These are phyloP conservation scores for Scarus forsteni DNA, from an alignment of 2,797 vertebrate species.

Conservation along the genomic window DNA sequence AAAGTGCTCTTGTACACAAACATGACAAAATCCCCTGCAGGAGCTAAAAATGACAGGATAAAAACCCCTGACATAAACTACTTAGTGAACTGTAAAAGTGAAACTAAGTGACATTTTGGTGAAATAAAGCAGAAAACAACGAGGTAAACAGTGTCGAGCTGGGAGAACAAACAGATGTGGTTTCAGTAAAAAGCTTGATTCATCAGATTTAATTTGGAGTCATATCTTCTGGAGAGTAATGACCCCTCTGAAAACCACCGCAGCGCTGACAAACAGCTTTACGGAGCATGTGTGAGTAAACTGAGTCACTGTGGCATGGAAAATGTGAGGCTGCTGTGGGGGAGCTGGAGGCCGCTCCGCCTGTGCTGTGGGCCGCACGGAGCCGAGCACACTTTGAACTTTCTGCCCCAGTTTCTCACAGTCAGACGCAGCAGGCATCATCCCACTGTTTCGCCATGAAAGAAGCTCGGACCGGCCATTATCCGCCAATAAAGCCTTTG, in stretches of 20 bases:
- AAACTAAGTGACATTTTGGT: slow-evolving; percentile 38
- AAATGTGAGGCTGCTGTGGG: slow-evolving; percentile 44
- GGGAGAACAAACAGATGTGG: slow-evolving; percentile 31
- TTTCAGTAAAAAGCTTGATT: slow-evolving; percentile 19
- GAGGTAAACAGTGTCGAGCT: neutral
- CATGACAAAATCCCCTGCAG: slow-evolving; percentile 33
- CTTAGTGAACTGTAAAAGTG: slow-evolving; percentile 36
- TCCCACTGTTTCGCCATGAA: slow-evolving; percentile 56
- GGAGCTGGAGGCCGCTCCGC: slow-evolving; percentile 17
- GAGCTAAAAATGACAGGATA: slow-evolving; percentile 25
- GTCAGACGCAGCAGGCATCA: slow-evolving; percentile 55
- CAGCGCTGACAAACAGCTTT: slow-evolving; percentile 41
- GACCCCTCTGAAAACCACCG: slow-evolving; percentile 22
- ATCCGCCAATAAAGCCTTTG: slow-evolving; percentile 69
- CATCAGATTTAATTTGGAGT: slow-evolving; percentile 35
- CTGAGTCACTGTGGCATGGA: slow-evolving; percentile 29
- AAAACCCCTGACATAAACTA: slow-evolving; percentile 41
- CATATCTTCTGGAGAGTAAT: slow-evolving; percentile 24
- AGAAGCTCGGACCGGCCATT: slow-evolving; percentile 58
- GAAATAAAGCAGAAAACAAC: slow-evolving; percentile 40
- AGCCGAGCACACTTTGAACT: slow-evolving; percentile 64
- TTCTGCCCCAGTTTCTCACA: slow-evolving; percentile 65
- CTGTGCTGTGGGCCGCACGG: slow-evolving; percentile 34
- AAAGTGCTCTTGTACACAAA: slow-evolving; percentile 52
- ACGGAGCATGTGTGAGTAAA: slow-evolving; percentile 25